A percentile compares a stretch with the other conserved stretches of the same genome.
These are phyloP conservation scores for Ctenopoma multispine DNA, from an alignment of 2,797 vertebrate genomes.

Conservation along the genomic window DNA sequence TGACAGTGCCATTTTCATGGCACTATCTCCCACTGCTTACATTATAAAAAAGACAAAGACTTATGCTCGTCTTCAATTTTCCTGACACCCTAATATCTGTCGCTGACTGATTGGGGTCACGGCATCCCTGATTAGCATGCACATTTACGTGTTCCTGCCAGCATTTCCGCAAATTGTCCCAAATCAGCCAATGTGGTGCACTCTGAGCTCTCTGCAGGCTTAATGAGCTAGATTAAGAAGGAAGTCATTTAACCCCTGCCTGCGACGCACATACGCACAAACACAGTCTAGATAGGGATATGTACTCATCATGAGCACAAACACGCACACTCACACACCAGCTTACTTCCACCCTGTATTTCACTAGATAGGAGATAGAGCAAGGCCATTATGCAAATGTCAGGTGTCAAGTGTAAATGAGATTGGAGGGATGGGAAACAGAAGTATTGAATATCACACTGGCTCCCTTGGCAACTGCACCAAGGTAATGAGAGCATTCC, in stretches of 20 bases:
- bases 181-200: constrained; percentile 71
- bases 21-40: constrained; percentile 8
- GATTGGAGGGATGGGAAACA: constrained; percentile 78
- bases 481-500: constrained; percentile 75
- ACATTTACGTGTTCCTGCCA: constrained; percentile 63
- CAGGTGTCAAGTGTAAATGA: constrained; percentile 85
- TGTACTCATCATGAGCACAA: constrained; percentile 46
- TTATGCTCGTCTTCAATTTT: constrained; percentile 48
- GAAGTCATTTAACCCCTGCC: constrained; percentile 76
- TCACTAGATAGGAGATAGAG: constrained; percentile 70
- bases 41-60: constrained; percentile 44
- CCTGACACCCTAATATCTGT: constrained; percentile 60
- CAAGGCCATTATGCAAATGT: constrained; percentile 82
- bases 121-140: constrained; percentile 63
- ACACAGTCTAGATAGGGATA: constrained; percentile 29
- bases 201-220: constrained; percentile 60
- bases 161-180: constrained; percentile 72
- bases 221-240: constrained; percentile 79
- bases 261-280: constrained; percentile 33
- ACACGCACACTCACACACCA: constrained; percentile 15
- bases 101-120: constrained; percentile 69
- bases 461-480: constrained; percentile 75
- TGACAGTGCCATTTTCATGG: constrained; percentile 29
- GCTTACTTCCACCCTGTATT: constrained; percentile 57
- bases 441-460: constrained; percentile 77